A percentile compares a stretch with the other conserved stretches of the same genome.
Evolutionary conservation across 2,888 invertebrate species (phyloP).

Genomic region (Trimorus sp.): DNA sequence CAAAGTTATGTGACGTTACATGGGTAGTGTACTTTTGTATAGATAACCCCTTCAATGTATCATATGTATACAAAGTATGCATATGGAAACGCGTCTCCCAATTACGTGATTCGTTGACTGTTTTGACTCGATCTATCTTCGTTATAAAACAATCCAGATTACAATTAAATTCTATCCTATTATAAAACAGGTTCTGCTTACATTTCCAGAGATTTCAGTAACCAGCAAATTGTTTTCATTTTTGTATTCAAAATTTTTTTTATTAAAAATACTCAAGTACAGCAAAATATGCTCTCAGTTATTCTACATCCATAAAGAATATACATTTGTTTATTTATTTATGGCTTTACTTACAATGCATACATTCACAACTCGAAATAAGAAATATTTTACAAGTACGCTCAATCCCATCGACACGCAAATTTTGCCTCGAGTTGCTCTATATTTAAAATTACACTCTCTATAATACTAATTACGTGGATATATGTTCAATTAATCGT

Average conservation of each 20-base stretch:
- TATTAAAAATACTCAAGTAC: background rate
- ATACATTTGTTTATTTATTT: conserved; percentile 43
- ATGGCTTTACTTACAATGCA: conserved; percentile 50
- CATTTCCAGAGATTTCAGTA: background rate
- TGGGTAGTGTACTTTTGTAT: conserved; percentile 10
- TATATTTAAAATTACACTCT: background rate
- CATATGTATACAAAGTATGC: background rate
- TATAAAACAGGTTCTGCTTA: conserved; percentile 2
- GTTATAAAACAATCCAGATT: conserved; percentile 19
- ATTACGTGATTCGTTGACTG: conserved; percentile 10
- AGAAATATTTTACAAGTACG: conserved; percentile 14
- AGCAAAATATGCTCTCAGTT: background rate
- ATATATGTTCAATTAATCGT: conserved; percentile 8
- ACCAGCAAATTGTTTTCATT: no score
- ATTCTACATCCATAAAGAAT: conserved; percentile 17
- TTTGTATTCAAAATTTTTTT: no score
- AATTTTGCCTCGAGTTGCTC: conserved; percentile 7
- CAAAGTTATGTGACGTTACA: conserved; percentile 5
- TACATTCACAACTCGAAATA: conserved; percentile 15
- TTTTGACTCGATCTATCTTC: conserved; percentile 23
- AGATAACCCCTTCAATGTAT: conserved; percentile 9
- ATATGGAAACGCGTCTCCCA: background rate
- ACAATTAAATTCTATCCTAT: conserved; percentile 18
- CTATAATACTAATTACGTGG: conserved; percentile 7
- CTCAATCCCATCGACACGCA: conserved; percentile 3